Evolutionary conservation across 2,113 vertebrate genomes (phyloP).

Genomic region (Xyrauchen texanus): DNA sequence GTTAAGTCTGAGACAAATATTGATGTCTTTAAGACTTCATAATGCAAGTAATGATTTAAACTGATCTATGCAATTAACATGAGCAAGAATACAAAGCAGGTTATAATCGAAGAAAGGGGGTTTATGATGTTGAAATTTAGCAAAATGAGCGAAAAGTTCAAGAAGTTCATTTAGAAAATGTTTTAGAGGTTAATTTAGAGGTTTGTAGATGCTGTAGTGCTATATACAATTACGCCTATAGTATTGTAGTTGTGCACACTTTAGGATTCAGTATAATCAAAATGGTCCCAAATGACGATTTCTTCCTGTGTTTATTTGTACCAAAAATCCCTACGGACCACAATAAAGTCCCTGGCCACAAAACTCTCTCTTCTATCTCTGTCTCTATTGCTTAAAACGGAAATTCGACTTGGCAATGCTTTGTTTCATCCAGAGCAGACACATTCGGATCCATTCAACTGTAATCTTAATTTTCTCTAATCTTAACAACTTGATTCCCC

Average conservation of each 20-base stretch:
- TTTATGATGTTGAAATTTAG: background rate
- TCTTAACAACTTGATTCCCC: too few relatives aligned
- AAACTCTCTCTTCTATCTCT: constrained; percentile 41
- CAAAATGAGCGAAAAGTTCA: background rate
- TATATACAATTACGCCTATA: constrained; percentile 50
- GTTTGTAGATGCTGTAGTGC: too few relatives aligned
- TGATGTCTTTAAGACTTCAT: too few relatives aligned
- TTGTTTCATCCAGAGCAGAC: background rate
- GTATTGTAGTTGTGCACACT: constrained; percentile 19
- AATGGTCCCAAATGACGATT: constrained; percentile 7
- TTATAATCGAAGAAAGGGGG: background rate
- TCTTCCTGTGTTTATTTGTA: constrained; percentile 75
- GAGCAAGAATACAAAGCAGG: too few relatives aligned
- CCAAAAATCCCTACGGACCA: constrained; percentile 60
- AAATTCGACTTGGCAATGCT: constrained; percentile 40
- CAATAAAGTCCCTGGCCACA: constrained; percentile 48
- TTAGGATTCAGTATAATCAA: constrained; percentile 52
- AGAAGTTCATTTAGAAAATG: too few relatives aligned
- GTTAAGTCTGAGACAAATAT: too few relatives aligned
- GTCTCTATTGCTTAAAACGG: background rate
- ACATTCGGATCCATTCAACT: too few relatives aligned
- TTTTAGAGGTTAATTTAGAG: too few relatives aligned
- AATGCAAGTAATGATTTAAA: too few relatives aligned
- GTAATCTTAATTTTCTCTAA: too few relatives aligned
- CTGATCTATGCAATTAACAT: too few relatives aligned